phyloP scores from a whole-genome alignment of 64 coral and sea anemone genomes.

The Exaiptasia diaphana region DNA sequence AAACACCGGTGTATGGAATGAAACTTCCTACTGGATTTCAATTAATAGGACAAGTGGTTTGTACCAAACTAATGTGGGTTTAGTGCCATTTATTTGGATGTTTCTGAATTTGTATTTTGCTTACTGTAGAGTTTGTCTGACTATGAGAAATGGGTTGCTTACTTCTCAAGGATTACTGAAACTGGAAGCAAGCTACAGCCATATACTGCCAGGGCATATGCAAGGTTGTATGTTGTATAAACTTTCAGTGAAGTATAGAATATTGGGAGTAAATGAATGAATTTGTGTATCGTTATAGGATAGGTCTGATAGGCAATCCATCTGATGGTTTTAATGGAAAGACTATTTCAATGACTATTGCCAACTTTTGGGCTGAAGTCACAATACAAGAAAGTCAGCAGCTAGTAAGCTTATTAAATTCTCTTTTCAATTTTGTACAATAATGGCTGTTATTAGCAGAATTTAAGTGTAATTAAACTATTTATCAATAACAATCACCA shows the following conservation, averaged over 20 bases:
- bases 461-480: not conserved
- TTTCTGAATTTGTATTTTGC: not conserved
- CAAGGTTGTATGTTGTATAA: not conserved
- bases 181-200: not conserved
- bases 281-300: not conserved
- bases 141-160: constrained; percentile 39
- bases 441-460: not conserved
- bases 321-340: constrained; percentile 54
- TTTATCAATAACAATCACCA: not conserved
- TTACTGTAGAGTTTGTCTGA: constrained; percentile 23
- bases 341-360: constrained; percentile 34
- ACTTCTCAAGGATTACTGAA: constrained; percentile 3
- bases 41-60: constrained; percentile 40
- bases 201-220: constrained; percentile 17
- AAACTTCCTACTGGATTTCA: constrained; percentile 38
- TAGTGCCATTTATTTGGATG: not conserved
- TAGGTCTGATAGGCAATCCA: constrained; percentile 38
- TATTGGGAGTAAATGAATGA: not conserved
- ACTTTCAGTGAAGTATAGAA: not conserved
- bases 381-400: constrained; percentile 18
- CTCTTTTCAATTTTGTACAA: not conserved
- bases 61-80: not conserved
- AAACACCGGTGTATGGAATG: constrained; percentile 44
- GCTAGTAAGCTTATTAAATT: not conserved
- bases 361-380: constrained; percentile 49